Conservation (phyloP, 2,797 vertebrate genomes). For the Lutjanus campechanus region DNA sequence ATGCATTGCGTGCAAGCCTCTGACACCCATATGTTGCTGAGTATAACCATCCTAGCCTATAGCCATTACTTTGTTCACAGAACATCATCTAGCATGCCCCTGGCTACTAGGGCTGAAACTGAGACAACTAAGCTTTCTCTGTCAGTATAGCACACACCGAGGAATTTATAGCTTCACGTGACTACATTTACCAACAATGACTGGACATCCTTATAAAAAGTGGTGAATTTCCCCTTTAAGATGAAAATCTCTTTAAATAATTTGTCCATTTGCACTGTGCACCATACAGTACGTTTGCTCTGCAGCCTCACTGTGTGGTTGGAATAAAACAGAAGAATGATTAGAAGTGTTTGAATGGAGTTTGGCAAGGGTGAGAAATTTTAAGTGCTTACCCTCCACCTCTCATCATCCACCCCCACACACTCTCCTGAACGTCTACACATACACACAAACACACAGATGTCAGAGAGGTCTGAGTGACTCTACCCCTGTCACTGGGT, state of each 20-base stretch:
- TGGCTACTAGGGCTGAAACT: no score
- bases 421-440: conserved; percentile 53
- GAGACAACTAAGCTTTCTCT: no score
- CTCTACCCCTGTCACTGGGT: conserved; percentile 80
- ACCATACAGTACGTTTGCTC: conserved; percentile 3
- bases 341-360: conserved; percentile 67
- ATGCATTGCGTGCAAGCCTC: no score
- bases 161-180: no score
- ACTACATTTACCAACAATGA: no score
- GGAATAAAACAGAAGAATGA: conserved; percentile 57
- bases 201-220: no score
- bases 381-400: conserved; percentile 73
- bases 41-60: no score
- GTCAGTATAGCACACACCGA: no score
- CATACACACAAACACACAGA: conserved; percentile 71
- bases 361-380: conserved; percentile 75
- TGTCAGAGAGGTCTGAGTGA: conserved; percentile 76
- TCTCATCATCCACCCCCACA: conserved; percentile 61
- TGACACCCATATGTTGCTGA: no score
- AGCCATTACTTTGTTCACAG: no score
- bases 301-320: conserved; percentile 13
- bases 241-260: conserved; percentile 3
- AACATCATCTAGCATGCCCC: no score
- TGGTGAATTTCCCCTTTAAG: not conserved
- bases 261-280: conserved; percentile 9